Base-by-base conservation (phyloP, 1,140 invertebrate species). In the Drosophila elegans region DNA sequence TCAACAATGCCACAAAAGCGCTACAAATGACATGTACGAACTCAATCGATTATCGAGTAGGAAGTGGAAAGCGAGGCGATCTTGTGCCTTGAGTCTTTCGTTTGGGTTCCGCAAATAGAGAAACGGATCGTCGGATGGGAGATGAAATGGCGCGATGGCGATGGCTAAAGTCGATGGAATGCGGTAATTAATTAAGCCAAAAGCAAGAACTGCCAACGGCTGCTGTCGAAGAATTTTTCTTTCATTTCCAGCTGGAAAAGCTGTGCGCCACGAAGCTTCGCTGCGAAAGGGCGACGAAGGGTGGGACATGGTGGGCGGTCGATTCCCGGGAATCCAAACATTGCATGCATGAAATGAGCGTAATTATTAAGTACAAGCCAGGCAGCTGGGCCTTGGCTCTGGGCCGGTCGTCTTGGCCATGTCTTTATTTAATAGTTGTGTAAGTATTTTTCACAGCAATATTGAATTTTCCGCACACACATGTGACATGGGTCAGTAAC, bases 381-480 rank as follows among this genome's bases (percentile, higher is more conserved):
- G 61, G 73, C 67, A 74, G 80, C 76, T 71, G 76, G 61, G 80
- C 16, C 16, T 21, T 21, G 16, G 16, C 16, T 21, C 16, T 21
- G 16, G 16, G 16, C 16, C 16, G 51, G 45, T 32, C 34, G 36
- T 68, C 64, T 53, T 68, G 44, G 51, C 67, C 82, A 73, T 76
- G 83, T 86, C 83, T 86, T 88, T 88, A 88, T 89, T 86, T 86
- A 86, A 86, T 86, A 86, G 83, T 88, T 86, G 78, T 86, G 74
- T 86, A 89, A 89, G 80, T 88, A 88, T 89, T 80, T 89, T 90
- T 90, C 85, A 89, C 84, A 90, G 84, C 85, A 90, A 89, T 88
- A 88, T 88, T 88, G 85, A 88, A 88, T 90, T 88, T 88, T 88
- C 83, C 84, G 68, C 68, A 76, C 83, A 90, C 80, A 89, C 85